Evolutionary conservation across 2,797 vertebrate genomes (phyloP).

Genomic region (Myripristis jacobus): DNA sequence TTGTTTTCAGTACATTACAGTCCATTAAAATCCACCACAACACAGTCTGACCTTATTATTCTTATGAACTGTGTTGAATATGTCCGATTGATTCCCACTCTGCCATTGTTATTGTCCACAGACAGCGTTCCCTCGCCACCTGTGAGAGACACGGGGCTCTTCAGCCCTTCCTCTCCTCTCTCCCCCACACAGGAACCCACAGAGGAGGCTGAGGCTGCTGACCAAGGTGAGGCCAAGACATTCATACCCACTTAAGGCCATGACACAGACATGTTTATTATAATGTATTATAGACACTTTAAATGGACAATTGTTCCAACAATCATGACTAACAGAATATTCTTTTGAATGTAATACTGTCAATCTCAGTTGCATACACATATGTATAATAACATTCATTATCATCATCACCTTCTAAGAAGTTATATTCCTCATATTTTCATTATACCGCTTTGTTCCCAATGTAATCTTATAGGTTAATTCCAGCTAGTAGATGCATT

Average conservation of each 20-base stretch:
- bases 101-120: slow-evolving; percentile 51
- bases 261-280: not conserved
- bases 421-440: too few species aligned
- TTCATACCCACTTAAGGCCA: not conserved
- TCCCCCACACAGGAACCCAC: slow-evolving; percentile 26
- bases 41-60: not conserved
- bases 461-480: too few species aligned
- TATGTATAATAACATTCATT: too few species aligned
- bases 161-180: slow-evolving; percentile 68
- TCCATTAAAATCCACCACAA: not conserved
- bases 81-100: slow-evolving; percentile 1
- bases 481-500: not conserved
- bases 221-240: slow-evolving; percentile 54
- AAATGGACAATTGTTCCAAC: too few species aligned
- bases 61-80: slow-evolving; percentile 24
- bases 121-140: slow-evolving; percentile 86
- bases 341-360: too few species aligned
- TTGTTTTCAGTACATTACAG: not conserved
- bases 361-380: too few species aligned
- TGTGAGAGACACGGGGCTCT: slow-evolving; percentile 85
- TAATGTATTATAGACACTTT: not conserved
- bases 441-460: too few species aligned
- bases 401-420: too few species aligned
- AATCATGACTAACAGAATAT: too few species aligned
- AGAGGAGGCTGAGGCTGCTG: slow-evolving; percentile 20